Percentiles rank a stretch among this genome's conserved stretches.
phyloP scores from a whole-genome alignment of 2,888 invertebrate species.

The Pachymerium ferrugineum region DNA sequence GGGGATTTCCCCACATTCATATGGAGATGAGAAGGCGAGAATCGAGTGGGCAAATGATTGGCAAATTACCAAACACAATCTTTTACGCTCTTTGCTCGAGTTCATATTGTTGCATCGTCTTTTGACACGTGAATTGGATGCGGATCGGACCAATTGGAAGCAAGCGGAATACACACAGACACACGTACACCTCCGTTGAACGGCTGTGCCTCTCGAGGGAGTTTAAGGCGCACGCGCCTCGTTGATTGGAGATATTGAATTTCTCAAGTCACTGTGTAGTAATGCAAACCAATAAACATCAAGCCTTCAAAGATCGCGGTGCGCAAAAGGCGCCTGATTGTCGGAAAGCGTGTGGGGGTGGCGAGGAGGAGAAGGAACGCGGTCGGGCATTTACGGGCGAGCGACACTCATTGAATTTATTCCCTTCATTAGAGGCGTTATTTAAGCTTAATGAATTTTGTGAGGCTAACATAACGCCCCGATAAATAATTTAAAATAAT shows the following conservation, averaged over 20 bases:
- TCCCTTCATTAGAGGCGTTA: slow-evolving; percentile 43
- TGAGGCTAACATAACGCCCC: slow-evolving; percentile 38
- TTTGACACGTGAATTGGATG: neutral
- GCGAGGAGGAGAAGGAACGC: slow-evolving; percentile 2
- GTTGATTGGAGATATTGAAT: slow-evolving; percentile 34
- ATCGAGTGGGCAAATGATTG: slow-evolving; percentile 30
- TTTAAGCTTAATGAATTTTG: slow-evolving; percentile 42
- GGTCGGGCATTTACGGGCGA: neutral
- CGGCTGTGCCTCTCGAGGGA: neutral
- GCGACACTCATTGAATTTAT: slow-evolving; percentile 43
- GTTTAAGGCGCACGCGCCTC: slow-evolving; percentile 6
- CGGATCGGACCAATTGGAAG: neutral
- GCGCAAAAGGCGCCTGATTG: slow-evolving; percentile 30
- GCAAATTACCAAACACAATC: slow-evolving; percentile 33
- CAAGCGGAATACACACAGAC: neutral
- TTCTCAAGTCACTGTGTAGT: slow-evolving; percentile 33
- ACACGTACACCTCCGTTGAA: neutral
- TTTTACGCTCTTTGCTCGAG: slow-evolving; percentile 10
- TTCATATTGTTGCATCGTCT: neutral
- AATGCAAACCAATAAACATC: slow-evolving; percentile 34
- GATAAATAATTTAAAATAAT: slow-evolving; percentile 43
- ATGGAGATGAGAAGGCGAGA: slow-evolving; percentile 27
- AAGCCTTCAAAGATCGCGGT: slow-evolving; percentile 33
- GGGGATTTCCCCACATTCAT: neutral
- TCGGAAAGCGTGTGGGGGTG: neutral